Evolutionary conservation across 92 coral and sea anemone genomes (phyloP).

Genomic region (Parazoanthus darwini): DNA sequence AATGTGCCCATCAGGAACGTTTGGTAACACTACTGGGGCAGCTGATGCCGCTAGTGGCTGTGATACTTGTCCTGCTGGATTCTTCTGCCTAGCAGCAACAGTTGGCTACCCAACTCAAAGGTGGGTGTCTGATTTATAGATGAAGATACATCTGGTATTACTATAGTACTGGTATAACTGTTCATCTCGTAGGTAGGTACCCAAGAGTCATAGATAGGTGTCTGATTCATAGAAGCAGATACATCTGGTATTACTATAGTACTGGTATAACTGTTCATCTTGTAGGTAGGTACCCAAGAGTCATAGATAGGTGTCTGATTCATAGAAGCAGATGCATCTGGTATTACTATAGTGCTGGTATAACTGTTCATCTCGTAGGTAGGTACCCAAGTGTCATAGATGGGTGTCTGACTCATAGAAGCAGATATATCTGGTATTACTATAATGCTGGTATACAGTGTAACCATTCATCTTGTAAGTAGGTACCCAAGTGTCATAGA

Average conservation of each 20-base stretch:
- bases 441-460: too few relatives aligned
- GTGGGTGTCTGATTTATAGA: constrained; percentile 41
- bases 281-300: not conserved
- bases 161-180: too few relatives aligned
- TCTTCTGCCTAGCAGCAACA: constrained; percentile 86
- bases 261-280: not conserved
- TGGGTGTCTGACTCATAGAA: not conserved
- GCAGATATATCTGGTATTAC: too few relatives aligned
- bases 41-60: constrained; percentile 75
- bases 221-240: not conserved
- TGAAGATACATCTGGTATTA: too few relatives aligned
- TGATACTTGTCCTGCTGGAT: constrained; percentile 89
- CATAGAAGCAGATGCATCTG: too few relatives aligned
- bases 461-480: not conserved
- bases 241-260: not conserved
- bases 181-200: not conserved
- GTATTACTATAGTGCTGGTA: too few relatives aligned
- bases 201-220: constrained; percentile 46
- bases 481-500: not conserved
- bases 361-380: not conserved
- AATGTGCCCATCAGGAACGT: too few relatives aligned
- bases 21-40: constrained; percentile 91
- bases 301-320: not conserved
- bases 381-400: not conserved
- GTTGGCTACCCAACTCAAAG: constrained; percentile 81